Conservation (phyloP, 2,888 invertebrate genomes). For the Drosophila melanocephala region DNA sequence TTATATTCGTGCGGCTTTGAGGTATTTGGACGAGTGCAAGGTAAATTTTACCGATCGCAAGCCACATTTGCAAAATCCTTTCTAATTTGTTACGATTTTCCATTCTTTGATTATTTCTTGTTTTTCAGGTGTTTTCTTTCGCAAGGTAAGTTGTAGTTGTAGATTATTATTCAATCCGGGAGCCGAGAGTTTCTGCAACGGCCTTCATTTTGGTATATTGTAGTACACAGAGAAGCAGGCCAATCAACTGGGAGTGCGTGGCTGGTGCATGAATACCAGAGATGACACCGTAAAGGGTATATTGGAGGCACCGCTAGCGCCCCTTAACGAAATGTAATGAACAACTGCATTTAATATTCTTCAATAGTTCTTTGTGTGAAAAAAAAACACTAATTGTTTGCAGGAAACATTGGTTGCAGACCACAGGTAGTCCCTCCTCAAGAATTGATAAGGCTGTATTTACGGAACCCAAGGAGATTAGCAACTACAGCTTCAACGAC, state of each 20-base stretch:
- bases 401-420: conserved; percentile 86
- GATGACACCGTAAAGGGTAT: conserved; percentile 88
- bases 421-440: conserved; percentile 91
- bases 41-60: conserved; percentile 52
- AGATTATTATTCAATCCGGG: background rate
- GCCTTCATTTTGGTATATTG: conserved; percentile 12
- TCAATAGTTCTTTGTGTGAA: conserved; percentile 1
- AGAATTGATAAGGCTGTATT: conserved; percentile 91
- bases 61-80: conserved; percentile 14
- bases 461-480: conserved; percentile 88
- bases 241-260: conserved; percentile 87
- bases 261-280: conserved; percentile 90
- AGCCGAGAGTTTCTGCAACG: background rate
- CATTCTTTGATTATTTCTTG: background rate
- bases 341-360: conserved; percentile 6
- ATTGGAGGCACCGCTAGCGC: conserved; percentile 87
- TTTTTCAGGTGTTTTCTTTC: conserved; percentile 82
- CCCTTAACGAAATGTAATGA: conserved; percentile 87
- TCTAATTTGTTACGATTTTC: conserved; percentile 12
- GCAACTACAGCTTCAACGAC: conserved; percentile 85
- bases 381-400: conserved; percentile 24
- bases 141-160: conserved; percentile 75
- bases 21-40: conserved; percentile 82
- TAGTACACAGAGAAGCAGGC: conserved; percentile 88
- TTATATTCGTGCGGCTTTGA: conserved; percentile 76